Conservation (phyloP, 2,888 invertebrate genomes). For the Lordiphosa andalusiaca region DNA sequence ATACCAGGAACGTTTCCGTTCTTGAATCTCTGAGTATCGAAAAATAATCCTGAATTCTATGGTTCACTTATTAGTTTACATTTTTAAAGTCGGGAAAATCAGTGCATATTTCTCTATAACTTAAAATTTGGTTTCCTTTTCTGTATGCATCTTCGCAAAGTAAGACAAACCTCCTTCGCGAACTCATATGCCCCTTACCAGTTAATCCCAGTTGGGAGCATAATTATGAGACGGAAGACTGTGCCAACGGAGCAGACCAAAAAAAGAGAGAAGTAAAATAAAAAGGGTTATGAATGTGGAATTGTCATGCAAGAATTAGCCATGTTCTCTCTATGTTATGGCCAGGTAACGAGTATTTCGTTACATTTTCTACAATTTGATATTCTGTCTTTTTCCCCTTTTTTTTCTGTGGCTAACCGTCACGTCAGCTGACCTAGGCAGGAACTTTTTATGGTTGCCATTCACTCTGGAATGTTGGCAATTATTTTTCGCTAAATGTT, state of each 20-base stretch:
- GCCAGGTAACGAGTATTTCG: constrained; percentile 61
- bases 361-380: constrained; percentile 41
- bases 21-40: too few species aligned
- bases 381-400: constrained; percentile 13
- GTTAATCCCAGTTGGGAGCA: constrained; percentile 29
- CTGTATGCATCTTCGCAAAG: not conserved
- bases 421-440: constrained; percentile 55
- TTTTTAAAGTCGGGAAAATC: too few species aligned
- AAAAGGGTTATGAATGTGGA: constrained; percentile 78
- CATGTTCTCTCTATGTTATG: constrained; percentile 63
- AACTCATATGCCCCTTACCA: too few species aligned
- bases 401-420: constrained; percentile 50
- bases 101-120: too few species aligned
- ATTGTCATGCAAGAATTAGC: constrained; percentile 79
- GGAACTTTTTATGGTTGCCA: constrained; percentile 53
- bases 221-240: constrained; percentile 66
- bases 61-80: too few species aligned
- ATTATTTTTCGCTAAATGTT: constrained; percentile 68
- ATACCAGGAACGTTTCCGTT: too few species aligned
- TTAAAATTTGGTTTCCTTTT: too few species aligned
- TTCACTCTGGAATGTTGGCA: constrained; percentile 53
- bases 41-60: too few species aligned
- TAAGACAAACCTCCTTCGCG: not conserved
- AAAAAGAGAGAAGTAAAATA: not conserved
- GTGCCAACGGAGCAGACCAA: constrained; percentile 1